Base-by-base conservation (phyloP, 2,888 invertebrate species). In the Pediacus dermestoides region DNA sequence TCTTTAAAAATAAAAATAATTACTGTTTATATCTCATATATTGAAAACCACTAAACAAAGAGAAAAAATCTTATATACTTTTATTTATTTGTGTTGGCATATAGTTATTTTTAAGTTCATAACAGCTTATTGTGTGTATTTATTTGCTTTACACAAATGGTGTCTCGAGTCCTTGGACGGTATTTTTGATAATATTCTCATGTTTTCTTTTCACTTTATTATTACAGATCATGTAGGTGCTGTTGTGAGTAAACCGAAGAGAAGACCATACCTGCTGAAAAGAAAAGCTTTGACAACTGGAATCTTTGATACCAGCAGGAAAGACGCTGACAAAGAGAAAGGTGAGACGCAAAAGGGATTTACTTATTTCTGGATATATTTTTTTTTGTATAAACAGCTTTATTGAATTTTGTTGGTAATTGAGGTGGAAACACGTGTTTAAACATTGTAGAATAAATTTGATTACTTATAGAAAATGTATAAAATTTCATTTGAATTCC, bases 221-320 rank as follows among this genome's bases (percentile, higher is more conserved):
- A 55, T 65, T 67, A 18, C 61, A 75, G 75, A 76, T 57, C 68
- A 66, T 28, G 64, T 71, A 30, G 64, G 58, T 8, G 56, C 68
- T 33, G 64, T 72, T 60, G 75, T 76, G 46, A 76, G 74, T 33
- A 86, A 85, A 58, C 82, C 85, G 1, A 91, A 91, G 68, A 75
- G 88, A 47, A 76, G 86, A 44, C 81, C 88, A 1, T 80, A 89
- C 64, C 74, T 89, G 44, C 74, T 92, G 49, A 93, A 91, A 69
- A 77, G 88, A 64, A 89, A 91, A 64, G 89, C 92, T 1, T 76
- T 90, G 38, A 92, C 93, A 23, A 90, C 90, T 0, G 83, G 88
- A 39, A 85, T 90, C 70, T 88, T 90, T 64, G 89, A 89, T 66
- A 74, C 82, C 46, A 81, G 81, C 53, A 77, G 81, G 52, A 79